Percentiles rank a stretch among this genome's conserved stretches.
Conservation (phyloP, 2,113 vertebrate genomes). For the Zingel zingel region DNA sequence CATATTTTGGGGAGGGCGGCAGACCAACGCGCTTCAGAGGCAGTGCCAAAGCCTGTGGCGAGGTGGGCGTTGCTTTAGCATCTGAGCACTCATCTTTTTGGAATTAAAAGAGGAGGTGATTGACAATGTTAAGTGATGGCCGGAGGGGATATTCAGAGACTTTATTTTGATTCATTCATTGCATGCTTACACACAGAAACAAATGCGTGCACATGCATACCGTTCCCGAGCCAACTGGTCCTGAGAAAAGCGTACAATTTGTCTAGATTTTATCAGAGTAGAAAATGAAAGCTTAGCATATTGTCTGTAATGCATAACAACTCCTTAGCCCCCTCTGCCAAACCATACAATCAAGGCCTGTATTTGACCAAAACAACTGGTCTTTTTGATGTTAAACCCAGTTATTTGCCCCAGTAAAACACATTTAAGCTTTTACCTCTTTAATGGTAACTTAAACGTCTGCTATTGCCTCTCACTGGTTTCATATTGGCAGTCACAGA, state of each 20-base stretch:
- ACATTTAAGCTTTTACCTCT: constrained; percentile 43
- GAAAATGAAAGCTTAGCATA: constrained; percentile 56
- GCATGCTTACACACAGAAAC: constrained; percentile 28
- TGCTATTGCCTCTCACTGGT: constrained; percentile 34
- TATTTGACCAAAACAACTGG: constrained; percentile 46
- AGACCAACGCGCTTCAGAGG: constrained; percentile 51
- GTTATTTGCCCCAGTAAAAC: constrained; percentile 40
- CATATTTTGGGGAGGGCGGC: constrained; percentile 40
- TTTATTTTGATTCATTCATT: constrained; percentile 35
- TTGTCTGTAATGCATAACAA: constrained; percentile 61
- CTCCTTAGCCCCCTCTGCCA: constrained; percentile 53
- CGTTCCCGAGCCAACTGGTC: constrained; percentile 34
- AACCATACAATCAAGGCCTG: constrained; percentile 61
- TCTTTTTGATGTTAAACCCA: constrained; percentile 38
- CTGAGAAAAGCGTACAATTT: constrained; percentile 61
- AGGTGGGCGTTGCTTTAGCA: constrained; percentile 38
- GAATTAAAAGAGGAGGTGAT: constrained; percentile 66
- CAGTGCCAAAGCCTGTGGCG: constrained; percentile 47
- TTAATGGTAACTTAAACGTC: constrained; percentile 41
- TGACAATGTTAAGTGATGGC: constrained; percentile 56
- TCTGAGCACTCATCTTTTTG: constrained; percentile 61
- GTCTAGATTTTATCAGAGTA: constrained; percentile 59
- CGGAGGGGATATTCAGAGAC: constrained; percentile 44
- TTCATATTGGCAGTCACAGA: constrained; percentile 38
- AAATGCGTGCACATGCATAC: constrained; percentile 45